Percentiles rank a stretch among this genome's conserved stretches.
Evolutionary conservation across 2,113 vertebrate genomes (phyloP).

Genomic region (Psittacus erithacus): DNA sequence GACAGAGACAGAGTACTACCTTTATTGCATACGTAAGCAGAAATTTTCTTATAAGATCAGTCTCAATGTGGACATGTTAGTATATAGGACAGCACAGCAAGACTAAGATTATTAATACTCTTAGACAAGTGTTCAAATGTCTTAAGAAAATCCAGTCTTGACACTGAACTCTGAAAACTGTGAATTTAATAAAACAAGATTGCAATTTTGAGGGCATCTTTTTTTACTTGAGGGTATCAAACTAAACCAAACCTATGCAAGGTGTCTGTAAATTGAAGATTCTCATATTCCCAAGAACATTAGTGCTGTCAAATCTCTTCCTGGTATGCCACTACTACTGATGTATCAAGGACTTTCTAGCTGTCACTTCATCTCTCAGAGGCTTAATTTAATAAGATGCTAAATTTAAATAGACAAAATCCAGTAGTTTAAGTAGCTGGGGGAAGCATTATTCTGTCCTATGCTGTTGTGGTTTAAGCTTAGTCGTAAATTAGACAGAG

Average conservation of each 20-base stretch:
- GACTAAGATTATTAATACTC: background rate
- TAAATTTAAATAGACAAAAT: conserved; percentile 22
- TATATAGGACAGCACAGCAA: background rate
- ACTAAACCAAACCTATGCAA: background rate
- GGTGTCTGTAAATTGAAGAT: background rate
- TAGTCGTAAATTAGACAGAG: too few species aligned
- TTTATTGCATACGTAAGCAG: background rate
- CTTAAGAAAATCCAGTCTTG: background rate
- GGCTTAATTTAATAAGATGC: conserved; percentile 10
- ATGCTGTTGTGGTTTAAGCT: background rate
- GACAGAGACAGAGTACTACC: background rate
- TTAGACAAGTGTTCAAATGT: background rate
- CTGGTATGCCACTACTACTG: background rate
- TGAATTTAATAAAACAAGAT: background rate
- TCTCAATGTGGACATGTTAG: background rate
- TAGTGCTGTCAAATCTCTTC: background rate
- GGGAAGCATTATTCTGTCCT: background rate
- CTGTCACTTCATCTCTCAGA: background rate
- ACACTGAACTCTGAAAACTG: background rate
- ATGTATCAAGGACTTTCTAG: background rate
- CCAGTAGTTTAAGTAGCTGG: background rate
- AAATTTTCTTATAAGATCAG: background rate
- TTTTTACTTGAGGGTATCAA: conserved; percentile 8
- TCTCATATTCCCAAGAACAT: background rate
- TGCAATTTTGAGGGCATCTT: background rate